phyloP scores from a whole-genome alignment of 2,113 vertebrate genomes.

The Eupsittula cactorum region DNA sequence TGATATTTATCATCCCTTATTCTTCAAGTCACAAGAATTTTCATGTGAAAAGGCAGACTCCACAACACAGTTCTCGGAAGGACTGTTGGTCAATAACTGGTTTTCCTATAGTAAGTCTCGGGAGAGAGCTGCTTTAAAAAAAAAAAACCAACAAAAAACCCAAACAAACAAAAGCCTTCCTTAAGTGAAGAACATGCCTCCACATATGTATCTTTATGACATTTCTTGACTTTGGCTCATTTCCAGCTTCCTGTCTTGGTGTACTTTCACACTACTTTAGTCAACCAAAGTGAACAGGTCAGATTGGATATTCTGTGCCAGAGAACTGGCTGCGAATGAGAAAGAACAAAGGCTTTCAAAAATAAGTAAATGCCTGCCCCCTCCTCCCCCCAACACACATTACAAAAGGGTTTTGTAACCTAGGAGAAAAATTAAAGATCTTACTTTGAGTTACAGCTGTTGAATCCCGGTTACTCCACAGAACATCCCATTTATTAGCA shows the following conservation, averaged over 20 bases:
- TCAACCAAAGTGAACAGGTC: neutral
- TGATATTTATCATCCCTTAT: neutral
- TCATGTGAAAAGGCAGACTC: neutral
- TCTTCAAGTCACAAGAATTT: neutral
- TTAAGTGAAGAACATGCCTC: neutral
- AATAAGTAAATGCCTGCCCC: neutral
- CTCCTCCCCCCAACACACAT: neutral
- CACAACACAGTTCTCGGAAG: neutral
- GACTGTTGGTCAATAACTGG: neutral
- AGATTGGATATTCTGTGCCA: neutral
- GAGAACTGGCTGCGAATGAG: neutral
- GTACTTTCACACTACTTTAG: neutral
- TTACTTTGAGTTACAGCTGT: neutral
- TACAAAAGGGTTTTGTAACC: neutral
- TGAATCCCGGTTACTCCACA: neutral
- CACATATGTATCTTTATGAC: neutral
- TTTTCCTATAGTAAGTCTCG: neutral
- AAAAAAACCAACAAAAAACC: neutral
- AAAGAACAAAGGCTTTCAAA: neutral
- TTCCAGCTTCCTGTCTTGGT: neutral
- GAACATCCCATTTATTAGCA: neutral
- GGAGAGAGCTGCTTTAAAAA: neutral
- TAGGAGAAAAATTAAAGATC: neutral
- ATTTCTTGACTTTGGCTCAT: rapidly evolving
- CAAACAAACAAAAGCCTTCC: neutral